A percentile compares a stretch with the other conserved stretches of the same genome.
Evolutionary conservation across 2,888 invertebrate species (phyloP).

Genomic region (Girardia tigrina): DNA sequence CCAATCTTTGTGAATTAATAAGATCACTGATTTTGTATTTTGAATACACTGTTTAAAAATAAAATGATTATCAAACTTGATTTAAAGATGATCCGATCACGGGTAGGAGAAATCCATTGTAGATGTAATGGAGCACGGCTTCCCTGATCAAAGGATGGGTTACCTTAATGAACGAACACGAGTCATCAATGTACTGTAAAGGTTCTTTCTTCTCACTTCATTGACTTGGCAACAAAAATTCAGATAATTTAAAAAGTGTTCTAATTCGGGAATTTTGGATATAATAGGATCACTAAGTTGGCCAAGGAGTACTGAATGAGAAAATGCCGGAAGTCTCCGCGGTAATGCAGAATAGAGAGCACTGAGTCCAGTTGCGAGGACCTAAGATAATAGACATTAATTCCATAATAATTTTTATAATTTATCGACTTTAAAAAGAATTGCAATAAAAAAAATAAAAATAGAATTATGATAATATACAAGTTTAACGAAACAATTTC

Average conservation of each 20-base stretch:
- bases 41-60: too few species aligned
- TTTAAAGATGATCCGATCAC: slow-evolving; percentile 82
- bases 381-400: too few species aligned
- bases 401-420: too few species aligned
- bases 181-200: background rate
- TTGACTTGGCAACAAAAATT: slow-evolving; percentile 79
- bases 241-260: slow-evolving; percentile 75
- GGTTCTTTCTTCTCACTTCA: background rate
- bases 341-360: slow-evolving; percentile 83
- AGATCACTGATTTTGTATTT: too few species aligned
- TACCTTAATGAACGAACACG: slow-evolving; percentile 61
- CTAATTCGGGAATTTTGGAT: slow-evolving; percentile 68
- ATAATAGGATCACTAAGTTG: slow-evolving; percentile 78
- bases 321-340: slow-evolving; percentile 57
- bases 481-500: too few species aligned
- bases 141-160: slow-evolving; percentile 18
- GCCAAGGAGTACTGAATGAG: slow-evolving; percentile 59
- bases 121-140: slow-evolving; percentile 74
- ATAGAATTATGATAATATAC: too few species aligned
- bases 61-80: too few species aligned
- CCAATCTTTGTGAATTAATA: too few species aligned
- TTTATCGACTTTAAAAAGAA: too few species aligned
- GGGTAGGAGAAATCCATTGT: slow-evolving; percentile 83
- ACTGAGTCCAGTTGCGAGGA: slow-evolving; percentile 67
- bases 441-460: too few species aligned